phyloP scores from a whole-genome alignment of 2,888 invertebrate genomes.

The Andrena fulva region DNA sequence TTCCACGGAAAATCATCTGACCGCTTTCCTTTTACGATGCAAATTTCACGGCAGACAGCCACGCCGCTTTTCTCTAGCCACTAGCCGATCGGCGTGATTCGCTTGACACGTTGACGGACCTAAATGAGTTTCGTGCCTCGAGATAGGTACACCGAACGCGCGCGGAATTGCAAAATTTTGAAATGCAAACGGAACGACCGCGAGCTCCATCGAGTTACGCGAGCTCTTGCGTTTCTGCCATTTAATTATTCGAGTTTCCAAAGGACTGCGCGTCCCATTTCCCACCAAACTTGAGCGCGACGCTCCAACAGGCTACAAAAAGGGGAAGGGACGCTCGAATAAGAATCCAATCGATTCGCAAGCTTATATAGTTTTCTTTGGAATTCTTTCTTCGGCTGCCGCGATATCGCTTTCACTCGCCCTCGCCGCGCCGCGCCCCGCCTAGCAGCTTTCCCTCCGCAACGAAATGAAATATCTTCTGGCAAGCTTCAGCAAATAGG shows the following conservation, averaged over 20 bases:
- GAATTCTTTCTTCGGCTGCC: slow-evolving; percentile 15
- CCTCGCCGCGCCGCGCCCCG: background rate
- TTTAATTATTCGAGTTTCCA: background rate
- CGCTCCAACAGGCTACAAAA: background rate
- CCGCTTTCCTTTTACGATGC: slow-evolving; percentile 73
- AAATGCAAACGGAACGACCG: slow-evolving; percentile 33
- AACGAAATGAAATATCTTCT: slow-evolving; percentile 69
- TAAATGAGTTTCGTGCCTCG: slow-evolving; percentile 50
- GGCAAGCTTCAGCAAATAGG: slow-evolving; percentile 71
- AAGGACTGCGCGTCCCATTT: background rate
- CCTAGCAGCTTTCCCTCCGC: slow-evolving; percentile 16
- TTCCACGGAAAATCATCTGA: slow-evolving; percentile 61
- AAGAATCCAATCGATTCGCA: slow-evolving; percentile 9
- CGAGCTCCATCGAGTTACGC: background rate
- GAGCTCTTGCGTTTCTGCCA: background rate
- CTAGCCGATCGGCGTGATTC: slow-evolving; percentile 45
- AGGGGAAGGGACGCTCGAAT: background rate
- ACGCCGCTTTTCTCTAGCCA: slow-evolving; percentile 40
- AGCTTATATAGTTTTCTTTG: slow-evolving; percentile 21
- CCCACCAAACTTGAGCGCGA: background rate
- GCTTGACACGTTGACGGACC: slow-evolving; percentile 48
- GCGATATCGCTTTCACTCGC: slow-evolving; percentile 49
- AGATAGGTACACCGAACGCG: slow-evolving; percentile 4
- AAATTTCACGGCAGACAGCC: slow-evolving; percentile 70
- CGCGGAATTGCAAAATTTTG: slow-evolving; percentile 40